Evolutionary conservation across 2,113 vertebrate genomes (phyloP).

Genomic region (Sceloporus tristichus): DNA sequence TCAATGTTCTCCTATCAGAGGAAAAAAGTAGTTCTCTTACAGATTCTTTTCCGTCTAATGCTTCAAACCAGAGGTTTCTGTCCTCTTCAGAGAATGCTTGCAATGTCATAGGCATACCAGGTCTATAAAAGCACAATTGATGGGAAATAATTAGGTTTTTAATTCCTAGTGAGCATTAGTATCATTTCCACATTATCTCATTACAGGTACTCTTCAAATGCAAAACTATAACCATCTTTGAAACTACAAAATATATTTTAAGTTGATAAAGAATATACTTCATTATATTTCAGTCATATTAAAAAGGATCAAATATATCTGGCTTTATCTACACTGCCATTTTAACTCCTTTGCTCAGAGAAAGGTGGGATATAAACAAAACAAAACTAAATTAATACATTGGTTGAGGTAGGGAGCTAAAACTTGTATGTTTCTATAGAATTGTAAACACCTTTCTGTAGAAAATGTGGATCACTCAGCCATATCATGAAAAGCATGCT

Average conservation of each 20-base stretch:
- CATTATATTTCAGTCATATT: neutral
- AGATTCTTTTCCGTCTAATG: constrained; percentile 94
- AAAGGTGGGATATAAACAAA: too few species aligned
- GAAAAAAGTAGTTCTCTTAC: constrained; percentile 77
- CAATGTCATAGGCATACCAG: constrained; percentile 88
- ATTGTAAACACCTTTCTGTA: too few species aligned
- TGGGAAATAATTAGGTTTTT: constrained; percentile 7
- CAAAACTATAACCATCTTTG: neutral
- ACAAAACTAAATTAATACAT: too few species aligned
- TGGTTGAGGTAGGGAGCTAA: too few species aligned
- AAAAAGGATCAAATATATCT: neutral
- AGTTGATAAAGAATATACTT: neutral
- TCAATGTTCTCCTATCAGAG: neutral
- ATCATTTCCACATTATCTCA: neutral
- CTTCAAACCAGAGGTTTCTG: constrained; percentile 93
- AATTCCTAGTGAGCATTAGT: neutral
- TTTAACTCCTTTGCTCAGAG: too few species aligned
- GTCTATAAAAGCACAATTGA: constrained; percentile 77
- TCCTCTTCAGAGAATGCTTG: constrained; percentile 95
- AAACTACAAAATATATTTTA: neutral
- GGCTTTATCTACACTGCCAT: too few species aligned
- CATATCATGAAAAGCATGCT: neutral
- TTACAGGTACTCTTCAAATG: neutral
- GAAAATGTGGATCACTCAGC: neutral
- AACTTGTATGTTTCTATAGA: too few species aligned